These are phyloP conservation scores for Gavialis gangeticus DNA, from an alignment of 2,113 vertebrate genomes.

Conservation along the genomic window DNA sequence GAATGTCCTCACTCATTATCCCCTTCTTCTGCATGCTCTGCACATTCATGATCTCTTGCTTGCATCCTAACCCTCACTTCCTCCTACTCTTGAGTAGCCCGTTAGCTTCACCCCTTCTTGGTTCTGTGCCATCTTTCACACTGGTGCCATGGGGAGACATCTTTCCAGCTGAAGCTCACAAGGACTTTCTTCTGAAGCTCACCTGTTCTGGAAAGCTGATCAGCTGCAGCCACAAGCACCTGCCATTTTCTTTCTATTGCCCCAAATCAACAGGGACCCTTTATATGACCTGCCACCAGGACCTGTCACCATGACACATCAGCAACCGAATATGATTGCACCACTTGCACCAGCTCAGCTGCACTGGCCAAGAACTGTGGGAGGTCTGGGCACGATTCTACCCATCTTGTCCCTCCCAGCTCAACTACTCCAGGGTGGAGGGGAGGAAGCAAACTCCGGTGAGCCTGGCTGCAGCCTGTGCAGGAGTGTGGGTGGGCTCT, in stretches of 20 bases:
- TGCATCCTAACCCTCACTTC: background rate
- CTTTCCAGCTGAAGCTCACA: fast-evolving
- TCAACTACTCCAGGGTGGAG: conserved; percentile 25
- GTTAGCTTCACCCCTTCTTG: too few relatives aligned
- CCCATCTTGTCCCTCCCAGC: conserved; percentile 15
- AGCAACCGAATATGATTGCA: fast-evolving
- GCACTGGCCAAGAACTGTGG: background rate
- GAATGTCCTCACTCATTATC: too few relatives aligned
- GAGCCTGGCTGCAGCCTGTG: background rate
- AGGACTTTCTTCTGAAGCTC: background rate
- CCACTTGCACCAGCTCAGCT: conserved; percentile 37
- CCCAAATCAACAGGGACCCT: background rate
- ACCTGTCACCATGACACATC: background rate
- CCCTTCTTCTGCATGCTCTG: fast-evolving
- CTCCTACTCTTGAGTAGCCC: background rate
- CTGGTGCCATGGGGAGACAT: background rate
- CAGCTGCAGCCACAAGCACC: background rate
- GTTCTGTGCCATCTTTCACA: background rate
- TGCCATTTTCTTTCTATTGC: fast-evolving
- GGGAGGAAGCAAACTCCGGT: conserved; percentile 32
- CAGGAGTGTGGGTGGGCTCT: conserved; percentile 21
- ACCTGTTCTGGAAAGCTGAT: background rate
- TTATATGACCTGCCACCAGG: too few relatives aligned
- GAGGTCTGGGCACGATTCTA: conserved; percentile 45
- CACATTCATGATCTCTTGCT: background rate